Evolutionary conservation across 2,888 invertebrate genomes (phyloP).

Genomic region (Lissonota sp.): DNA sequence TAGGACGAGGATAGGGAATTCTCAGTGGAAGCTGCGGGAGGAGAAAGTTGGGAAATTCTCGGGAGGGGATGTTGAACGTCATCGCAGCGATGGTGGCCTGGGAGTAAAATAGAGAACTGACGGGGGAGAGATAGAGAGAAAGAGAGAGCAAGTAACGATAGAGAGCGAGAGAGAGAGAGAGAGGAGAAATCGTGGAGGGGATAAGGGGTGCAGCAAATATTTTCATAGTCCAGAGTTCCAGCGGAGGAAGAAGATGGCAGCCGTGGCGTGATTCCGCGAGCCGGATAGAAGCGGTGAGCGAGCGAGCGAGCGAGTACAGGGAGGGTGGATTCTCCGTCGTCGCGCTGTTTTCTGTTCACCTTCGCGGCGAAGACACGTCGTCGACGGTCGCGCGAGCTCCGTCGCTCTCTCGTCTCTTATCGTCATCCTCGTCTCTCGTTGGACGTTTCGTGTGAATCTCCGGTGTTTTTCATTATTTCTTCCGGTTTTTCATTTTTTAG

Average conservation of each 20-base stretch:
- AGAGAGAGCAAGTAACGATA: constrained; percentile 28
- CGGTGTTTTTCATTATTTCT: background rate
- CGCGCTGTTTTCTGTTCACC: constrained; percentile 42
- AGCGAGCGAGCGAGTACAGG: constrained; percentile 24
- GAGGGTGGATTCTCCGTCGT: constrained; percentile 49
- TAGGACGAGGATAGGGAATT: too few species aligned
- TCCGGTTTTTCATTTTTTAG: background rate
- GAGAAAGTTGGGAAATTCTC: too few species aligned
- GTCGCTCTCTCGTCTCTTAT: constrained; percentile 13
- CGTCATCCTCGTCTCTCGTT: constrained; percentile 10
- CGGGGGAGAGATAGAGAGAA: constrained; percentile 20
- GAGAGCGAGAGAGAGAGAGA: constrained; percentile 20
- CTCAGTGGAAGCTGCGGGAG: too few species aligned
- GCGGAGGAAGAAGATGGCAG: constrained; percentile 83
- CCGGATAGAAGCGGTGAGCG: constrained; percentile 61
- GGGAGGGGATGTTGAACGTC: too few species aligned
- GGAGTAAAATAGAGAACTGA: constrained; percentile 1
- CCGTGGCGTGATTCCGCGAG: constrained; percentile 79
- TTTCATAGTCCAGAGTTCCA: constrained; percentile 82
- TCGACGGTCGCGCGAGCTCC: constrained; percentile 25
- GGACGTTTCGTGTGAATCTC: constrained; percentile 11
- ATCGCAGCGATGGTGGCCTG: too few species aligned
- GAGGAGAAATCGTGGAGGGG: constrained; percentile 1
- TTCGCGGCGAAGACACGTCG: constrained; percentile 43
- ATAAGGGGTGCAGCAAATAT: constrained; percentile 77